Evolutionary conservation across 2,888 invertebrate species (phyloP).

Genomic region (Ectobius pallidus): DNA sequence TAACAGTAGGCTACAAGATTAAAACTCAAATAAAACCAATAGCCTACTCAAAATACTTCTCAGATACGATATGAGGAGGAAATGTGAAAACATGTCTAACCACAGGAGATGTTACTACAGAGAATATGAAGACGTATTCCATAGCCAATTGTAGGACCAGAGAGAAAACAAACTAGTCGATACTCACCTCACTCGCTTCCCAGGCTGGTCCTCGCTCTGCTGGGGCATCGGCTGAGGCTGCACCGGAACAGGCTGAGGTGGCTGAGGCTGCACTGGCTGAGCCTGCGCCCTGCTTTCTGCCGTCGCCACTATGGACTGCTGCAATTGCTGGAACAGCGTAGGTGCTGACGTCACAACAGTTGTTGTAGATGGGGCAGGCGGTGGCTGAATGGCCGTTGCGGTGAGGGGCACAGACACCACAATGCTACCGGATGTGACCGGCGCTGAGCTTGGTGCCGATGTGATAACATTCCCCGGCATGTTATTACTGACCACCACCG

Average conservation of each 20-base stretch:
- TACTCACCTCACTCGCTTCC: constrained; percentile 64
- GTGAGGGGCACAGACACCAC: constrained; percentile 40
- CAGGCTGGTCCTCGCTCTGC: constrained; percentile 56
- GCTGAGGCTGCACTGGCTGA: neutral
- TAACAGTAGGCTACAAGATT: no score
- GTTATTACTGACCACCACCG: neutral
- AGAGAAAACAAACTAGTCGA: no score
- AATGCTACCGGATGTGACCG: constrained; percentile 32
- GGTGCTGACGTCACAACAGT: constrained; percentile 49
- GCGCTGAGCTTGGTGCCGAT: neutral
- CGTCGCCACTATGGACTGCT: constrained; percentile 46
- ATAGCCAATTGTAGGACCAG: no score
- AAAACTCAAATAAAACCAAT: neutral
- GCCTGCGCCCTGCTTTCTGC: neutral
- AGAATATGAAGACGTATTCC: no score
- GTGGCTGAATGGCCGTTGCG: constrained; percentile 36
- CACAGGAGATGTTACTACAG: no score
- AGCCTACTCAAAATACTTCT: neutral
- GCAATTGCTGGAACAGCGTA: constrained; percentile 53
- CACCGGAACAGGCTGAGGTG: constrained; percentile 1
- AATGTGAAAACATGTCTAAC: no score
- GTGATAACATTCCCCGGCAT: constrained; percentile 24
- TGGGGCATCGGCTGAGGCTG: constrained; percentile 1
- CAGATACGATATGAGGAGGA: neutral
- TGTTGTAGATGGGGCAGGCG: constrained; percentile 23